These are phyloP conservation scores for Mycetomoellerius zeteki DNA, from an alignment of 1,140 invertebrate genomes.

Conservation along the genomic window DNA sequence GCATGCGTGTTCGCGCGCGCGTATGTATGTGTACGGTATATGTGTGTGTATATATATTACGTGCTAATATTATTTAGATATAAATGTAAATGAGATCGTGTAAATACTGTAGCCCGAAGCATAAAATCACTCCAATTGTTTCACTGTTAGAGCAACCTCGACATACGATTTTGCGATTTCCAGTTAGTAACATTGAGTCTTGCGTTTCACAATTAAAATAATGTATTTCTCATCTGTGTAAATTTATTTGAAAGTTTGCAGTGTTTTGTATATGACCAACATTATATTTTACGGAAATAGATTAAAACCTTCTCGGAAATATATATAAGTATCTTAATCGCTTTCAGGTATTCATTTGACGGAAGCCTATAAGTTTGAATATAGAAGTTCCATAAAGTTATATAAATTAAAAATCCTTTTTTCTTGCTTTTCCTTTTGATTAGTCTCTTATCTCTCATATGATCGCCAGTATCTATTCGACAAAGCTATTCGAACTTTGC, in stretches of 20 bases:
- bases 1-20: too few species aligned
- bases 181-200: slow-evolving; percentile 29
- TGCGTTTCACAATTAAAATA: slow-evolving; percentile 41
- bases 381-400: slow-evolving; percentile 68
- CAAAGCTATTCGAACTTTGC: background rate
- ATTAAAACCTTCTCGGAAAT: slow-evolving; percentile 58
- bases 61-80: slow-evolving; percentile 67
- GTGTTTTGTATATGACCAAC: slow-evolving; percentile 49
- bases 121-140: slow-evolving; percentile 68
- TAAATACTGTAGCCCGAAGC: slow-evolving; percentile 78
- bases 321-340: slow-evolving; percentile 49
- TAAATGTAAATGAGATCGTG: slow-evolving; percentile 77
- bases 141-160: slow-evolving; percentile 13
- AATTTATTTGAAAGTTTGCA: slow-evolving; percentile 26
- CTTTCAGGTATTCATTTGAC: slow-evolving; percentile 62
- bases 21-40: slow-evolving; percentile 14
- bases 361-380: slow-evolving; percentile 72
- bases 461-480: slow-evolving; percentile 4
- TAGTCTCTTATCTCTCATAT: slow-evolving; percentile 54
- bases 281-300: slow-evolving; percentile 55
- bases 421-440: slow-evolving; percentile 40
- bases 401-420: slow-evolving; percentile 46
- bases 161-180: slow-evolving; percentile 35
- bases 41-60: background rate
- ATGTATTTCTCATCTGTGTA: slow-evolving; percentile 23